These are phyloP conservation scores for Podabrus alpinus DNA, from an alignment of 2,888 invertebrate species.

Conservation along the genomic window DNA sequence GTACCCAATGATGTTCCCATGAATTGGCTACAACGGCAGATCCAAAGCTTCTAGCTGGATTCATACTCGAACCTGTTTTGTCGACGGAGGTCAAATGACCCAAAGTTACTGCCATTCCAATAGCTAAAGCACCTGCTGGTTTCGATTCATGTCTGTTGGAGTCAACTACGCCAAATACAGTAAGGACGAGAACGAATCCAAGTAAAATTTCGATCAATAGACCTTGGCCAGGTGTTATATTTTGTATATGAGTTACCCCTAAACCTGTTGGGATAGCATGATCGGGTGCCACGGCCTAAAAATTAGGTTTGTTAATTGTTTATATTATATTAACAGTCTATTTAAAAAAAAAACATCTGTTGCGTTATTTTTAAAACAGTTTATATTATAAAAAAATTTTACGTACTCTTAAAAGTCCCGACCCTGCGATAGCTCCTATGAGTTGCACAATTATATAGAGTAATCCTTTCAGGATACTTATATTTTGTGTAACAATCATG, in stretches of 20 bases:
- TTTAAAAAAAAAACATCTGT: not conserved
- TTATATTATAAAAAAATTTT: not conserved
- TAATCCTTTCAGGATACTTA: slow-evolving; percentile 73
- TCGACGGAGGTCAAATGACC: slow-evolving; percentile 85
- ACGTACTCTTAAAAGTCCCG: slow-evolving; percentile 71
- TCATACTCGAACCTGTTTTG: slow-evolving; percentile 89
- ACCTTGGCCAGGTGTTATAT: slow-evolving; percentile 73
- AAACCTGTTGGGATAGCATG: slow-evolving; percentile 63
- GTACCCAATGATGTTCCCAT: slow-evolving; percentile 85
- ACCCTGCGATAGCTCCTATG: slow-evolving; percentile 80
- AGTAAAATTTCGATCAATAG: slow-evolving; percentile 90
- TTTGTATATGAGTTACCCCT: slow-evolving; percentile 69
- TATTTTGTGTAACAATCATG: slow-evolving; percentile 77
- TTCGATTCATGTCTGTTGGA: slow-evolving; percentile 77
- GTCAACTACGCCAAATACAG: slow-evolving; percentile 89
- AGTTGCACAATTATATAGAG: slow-evolving; percentile 84
- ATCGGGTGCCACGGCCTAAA: slow-evolving; percentile 71
- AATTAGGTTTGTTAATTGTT: not conserved
- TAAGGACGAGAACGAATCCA: slow-evolving; percentile 84
- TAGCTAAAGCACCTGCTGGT: slow-evolving; percentile 81
- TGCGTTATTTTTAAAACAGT: not conserved
- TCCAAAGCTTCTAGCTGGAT: slow-evolving; percentile 88
- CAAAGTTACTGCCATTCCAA: slow-evolving; percentile 83
- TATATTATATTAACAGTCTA: not conserved
- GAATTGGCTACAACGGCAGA: slow-evolving; percentile 77